Evolutionary conservation across 2,797 vertebrate species (phyloP), one percentile per base, ranked within the genome.

Genomic region (Oophaga sylvatica): DNA sequence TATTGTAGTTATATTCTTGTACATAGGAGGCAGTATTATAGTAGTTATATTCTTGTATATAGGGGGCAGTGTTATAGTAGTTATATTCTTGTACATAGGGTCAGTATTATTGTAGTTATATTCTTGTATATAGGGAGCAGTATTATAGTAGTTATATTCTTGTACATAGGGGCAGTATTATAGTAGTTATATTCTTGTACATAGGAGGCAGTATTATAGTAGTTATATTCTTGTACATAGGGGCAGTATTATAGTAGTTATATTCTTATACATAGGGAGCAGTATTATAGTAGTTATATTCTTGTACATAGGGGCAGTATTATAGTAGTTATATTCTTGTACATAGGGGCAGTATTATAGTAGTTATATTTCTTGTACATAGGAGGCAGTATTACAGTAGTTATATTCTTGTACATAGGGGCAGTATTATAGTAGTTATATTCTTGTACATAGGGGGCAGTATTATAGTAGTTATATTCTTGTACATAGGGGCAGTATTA

Each of bases 141-240:
- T 75, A 35, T 70, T 35, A 70, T 70, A 70, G 68, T 70, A 35
- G 29, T 35, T 35, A 70, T 70, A 70, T 35, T 70, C 26, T 68
- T 68, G 35, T 73, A 73, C 8, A 73, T 41, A 41, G 17, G 70
- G 3, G n/a, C n/a, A 48, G 71, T 75, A 35, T 70, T 35, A 70
- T 70, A 70, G 68, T 70, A 35, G 29, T 35, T 35, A 70, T 70
- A 70, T 35, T 70, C 26, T 68, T 68, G 35, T 73, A 73, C 8
- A 73, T 41, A 41, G 17, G 70, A n/a, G n/a, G n/a, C n/a, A 48
- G 71, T 75, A 35, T 70, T 35, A 70, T 70, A 70, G 68, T 70
- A 35, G 29, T 35, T 35, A 70, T 70, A 70, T 35, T 70, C 26
- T 68, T 68, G 35, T 73, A 73, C 8, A 73, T 41, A 41, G 17